Conservation (phyloP, 2,797 vertebrate species). For the Hipposideros larvatus region DNA sequence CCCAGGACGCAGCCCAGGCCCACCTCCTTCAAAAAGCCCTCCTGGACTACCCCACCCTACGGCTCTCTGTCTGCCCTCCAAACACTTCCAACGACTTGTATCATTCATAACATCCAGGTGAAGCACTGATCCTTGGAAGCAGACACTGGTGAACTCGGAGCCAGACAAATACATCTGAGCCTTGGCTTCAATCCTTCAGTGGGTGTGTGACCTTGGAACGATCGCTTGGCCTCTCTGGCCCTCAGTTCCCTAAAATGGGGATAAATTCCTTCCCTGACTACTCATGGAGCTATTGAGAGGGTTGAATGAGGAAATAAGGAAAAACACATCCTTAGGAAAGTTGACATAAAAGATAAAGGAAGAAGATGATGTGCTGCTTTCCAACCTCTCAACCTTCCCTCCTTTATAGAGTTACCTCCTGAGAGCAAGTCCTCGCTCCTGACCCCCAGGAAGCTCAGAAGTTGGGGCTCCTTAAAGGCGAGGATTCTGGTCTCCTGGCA, state of each 20-base stretch:
- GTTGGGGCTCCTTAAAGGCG: not conserved
- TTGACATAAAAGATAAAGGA: not conserved
- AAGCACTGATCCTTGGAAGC: not conserved
- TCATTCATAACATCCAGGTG: not conserved
- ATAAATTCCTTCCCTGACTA: not conserved
- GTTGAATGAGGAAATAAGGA: not conserved
- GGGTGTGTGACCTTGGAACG: not conserved
- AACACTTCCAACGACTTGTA: not conserved
- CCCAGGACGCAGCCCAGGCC: not conserved
- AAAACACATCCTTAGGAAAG: not conserved
- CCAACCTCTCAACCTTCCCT: not conserved
- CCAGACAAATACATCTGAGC: not conserved
- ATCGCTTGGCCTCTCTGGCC: not conserved
- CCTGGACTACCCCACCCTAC: not conserved
- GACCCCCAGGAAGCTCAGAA: not conserved
- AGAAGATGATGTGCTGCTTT: not conserved
- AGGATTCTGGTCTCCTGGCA: not conserved
- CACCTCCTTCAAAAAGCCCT: constrained; percentile 64
- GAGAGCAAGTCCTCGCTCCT: not conserved
- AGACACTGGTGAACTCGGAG: not conserved
- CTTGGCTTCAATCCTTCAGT: not conserved
- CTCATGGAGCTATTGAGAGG: not conserved
- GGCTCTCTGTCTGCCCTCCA: not conserved
- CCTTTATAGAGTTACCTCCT: not conserved
- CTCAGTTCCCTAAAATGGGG: not conserved